Evolutionary conservation across 2,888 invertebrate genomes (phyloP), one percentile per base, ranked within the genome.

Genomic region (Drosophila greeni): DNA sequence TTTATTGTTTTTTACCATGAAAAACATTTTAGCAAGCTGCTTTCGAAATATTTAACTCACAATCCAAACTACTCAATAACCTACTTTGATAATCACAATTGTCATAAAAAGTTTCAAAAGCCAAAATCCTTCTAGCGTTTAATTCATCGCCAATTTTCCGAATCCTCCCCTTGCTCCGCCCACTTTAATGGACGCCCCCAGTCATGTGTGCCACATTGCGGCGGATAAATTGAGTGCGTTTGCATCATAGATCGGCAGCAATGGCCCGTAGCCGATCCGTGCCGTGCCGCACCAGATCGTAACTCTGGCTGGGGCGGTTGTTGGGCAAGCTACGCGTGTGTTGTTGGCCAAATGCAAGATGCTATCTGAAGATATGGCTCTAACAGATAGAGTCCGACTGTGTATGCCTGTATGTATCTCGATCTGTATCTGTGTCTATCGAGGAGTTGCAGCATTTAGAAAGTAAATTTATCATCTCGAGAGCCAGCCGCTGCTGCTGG

Each of bases 301-400:
- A 75, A 70, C 55, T 72, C 68, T 33, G 31, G 20, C 55, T 56
- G 34, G 31, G 34, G 31, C 54, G 57, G 73, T 81, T 83, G 82
- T 80, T 80, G 82, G 74, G 79, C 82, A 85, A 82, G 78, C 34
- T 53, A 51, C 62, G 66, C 75, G 71, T 69, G 67, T 47, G 45
- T 47, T 47, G 45, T 70, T 69, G 68, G 64, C 62, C 49, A 67
- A 75, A 68, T 81, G 78, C 78, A 76, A 74, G 82, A 79, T 79
- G 72, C 62, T 67, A 81, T 69, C 69, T 49, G 47, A 34, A 65
- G 73, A 67, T 48, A 37, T 64, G 47, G 70, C 37, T 69, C 37
- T 55, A 18, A 29, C 53, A 40, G 66, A 56, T 45, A 58, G 14
- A 29, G 61, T 29, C 51, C 40, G 49, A 58, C 39, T 33, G 2